A percentile compares a stretch with the other conserved stretches of the same genome.
phyloP scores from a whole-genome alignment of 2,113 vertebrate genomes.

The Ciconia stormi region DNA sequence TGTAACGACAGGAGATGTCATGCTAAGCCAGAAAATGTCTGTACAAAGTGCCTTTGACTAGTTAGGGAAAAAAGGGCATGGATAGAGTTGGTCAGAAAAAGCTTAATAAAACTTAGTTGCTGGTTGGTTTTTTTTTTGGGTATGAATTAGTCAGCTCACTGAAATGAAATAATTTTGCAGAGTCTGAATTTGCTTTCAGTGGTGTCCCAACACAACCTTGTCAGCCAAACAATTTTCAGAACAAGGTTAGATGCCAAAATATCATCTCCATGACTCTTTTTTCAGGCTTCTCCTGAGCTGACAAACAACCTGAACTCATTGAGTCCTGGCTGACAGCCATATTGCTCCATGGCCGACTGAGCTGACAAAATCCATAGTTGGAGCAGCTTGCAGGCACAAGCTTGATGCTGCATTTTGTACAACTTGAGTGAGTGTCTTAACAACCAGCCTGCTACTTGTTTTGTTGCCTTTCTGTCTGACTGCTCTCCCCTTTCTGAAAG shows the following conservation, averaged over 20 bases:
- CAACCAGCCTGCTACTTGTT: background rate
- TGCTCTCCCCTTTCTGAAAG: background rate
- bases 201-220: background rate
- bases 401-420: background rate
- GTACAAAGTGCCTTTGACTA: constrained; percentile 18
- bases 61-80: background rate
- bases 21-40: background rate
- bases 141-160: background rate
- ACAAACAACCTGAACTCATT: background rate
- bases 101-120: background rate
- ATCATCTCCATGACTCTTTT: background rate
- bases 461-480: background rate
- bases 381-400: background rate
- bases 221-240: background rate
- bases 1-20: background rate
- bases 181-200: background rate
- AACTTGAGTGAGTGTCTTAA: background rate
- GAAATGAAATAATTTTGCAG: background rate
- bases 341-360: background rate
- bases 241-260: background rate
- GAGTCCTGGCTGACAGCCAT: background rate
- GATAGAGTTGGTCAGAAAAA: background rate
- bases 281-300: background rate
- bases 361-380: background rate
- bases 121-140: background rate